Conservation (phyloP, 2,888 invertebrate species). For the Andrena bicolor region DNA sequence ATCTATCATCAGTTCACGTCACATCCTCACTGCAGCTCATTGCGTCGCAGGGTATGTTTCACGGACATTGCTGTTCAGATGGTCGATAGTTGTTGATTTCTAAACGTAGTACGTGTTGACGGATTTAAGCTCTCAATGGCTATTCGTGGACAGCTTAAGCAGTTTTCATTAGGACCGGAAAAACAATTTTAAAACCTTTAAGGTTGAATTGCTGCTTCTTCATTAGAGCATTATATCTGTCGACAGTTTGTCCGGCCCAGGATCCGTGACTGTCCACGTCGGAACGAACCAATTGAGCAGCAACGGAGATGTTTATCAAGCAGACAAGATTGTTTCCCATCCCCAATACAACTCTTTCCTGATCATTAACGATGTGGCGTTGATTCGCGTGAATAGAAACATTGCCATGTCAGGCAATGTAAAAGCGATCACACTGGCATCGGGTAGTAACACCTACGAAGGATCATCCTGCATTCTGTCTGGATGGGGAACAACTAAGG, state of each 20-base stretch:
- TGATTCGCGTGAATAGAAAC: slow-evolving; percentile 70
- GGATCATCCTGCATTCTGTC: slow-evolving; percentile 65
- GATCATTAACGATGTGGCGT: slow-evolving; percentile 74
- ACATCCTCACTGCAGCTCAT: slow-evolving; percentile 87
- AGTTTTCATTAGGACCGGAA: too few species aligned
- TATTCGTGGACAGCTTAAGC: too few species aligned
- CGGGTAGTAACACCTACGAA: slow-evolving; percentile 40
- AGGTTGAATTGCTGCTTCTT: neutral
- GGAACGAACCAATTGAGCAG: slow-evolving; percentile 56
- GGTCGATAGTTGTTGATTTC: too few species aligned
- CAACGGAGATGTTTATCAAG: slow-evolving; percentile 39
- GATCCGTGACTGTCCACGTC: slow-evolving; percentile 25
- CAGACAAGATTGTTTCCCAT: slow-evolving; percentile 48
- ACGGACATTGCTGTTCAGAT: neutral
- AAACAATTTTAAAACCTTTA: too few species aligned
- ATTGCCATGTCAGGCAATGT: slow-evolving; percentile 71
- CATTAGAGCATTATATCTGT: neutral
- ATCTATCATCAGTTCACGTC: slow-evolving; percentile 86
- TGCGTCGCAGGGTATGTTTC: slow-evolving; percentile 85
- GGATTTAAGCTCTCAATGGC: too few species aligned
- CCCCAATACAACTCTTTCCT: slow-evolving; percentile 18
- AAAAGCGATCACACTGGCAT: slow-evolving; percentile 68
- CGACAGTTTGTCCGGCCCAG: neutral
- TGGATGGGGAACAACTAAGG: slow-evolving; percentile 78
- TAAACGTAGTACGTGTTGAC: too few species aligned